Evolutionary conservation across 1,140 invertebrate genomes (phyloP).

Genomic region (Heliconius nattereri): DNA sequence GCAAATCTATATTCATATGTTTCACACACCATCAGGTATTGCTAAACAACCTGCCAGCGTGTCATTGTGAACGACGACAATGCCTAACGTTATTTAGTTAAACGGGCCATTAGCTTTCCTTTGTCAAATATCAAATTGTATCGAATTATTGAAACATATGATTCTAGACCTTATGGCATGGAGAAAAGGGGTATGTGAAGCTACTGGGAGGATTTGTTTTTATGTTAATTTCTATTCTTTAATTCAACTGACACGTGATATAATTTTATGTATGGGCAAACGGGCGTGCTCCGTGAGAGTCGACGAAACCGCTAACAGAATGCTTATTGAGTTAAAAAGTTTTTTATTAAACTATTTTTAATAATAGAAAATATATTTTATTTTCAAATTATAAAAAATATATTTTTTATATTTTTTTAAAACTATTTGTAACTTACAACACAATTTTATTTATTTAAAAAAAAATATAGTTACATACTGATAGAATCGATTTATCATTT

Average conservation of each 20-base stretch:
- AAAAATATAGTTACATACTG: neutral
- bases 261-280: slow-evolving; percentile 54
- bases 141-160: slow-evolving; percentile 21
- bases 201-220: slow-evolving; percentile 43
- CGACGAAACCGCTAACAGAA: slow-evolving; percentile 36
- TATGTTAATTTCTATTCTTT: slow-evolving; percentile 58
- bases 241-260: slow-evolving; percentile 50
- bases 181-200: slow-evolving; percentile 35
- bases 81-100: slow-evolving; percentile 55
- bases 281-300: slow-evolving; percentile 53
- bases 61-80: slow-evolving; percentile 56
- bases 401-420: too few relatives aligned
- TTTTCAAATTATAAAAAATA: too few relatives aligned
- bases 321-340: slow-evolving; percentile 19
- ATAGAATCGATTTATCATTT: neutral
- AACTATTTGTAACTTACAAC: too few relatives aligned
- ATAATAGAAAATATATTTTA: too few relatives aligned
- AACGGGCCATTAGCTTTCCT: slow-evolving; percentile 66
- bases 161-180: slow-evolving; percentile 44
- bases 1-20: slow-evolving; percentile 15
- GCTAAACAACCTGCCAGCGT: slow-evolving; percentile 53
- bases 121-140: slow-evolving; percentile 53
- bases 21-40: slow-evolving; percentile 39
- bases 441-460: too few relatives aligned
- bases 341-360: too few relatives aligned